Evolutionary conservation across 2,797 vertebrate genomes (phyloP), one percentile per base, ranked within the genome.

Genomic region (Rhadinocentrus ornatus): DNA sequence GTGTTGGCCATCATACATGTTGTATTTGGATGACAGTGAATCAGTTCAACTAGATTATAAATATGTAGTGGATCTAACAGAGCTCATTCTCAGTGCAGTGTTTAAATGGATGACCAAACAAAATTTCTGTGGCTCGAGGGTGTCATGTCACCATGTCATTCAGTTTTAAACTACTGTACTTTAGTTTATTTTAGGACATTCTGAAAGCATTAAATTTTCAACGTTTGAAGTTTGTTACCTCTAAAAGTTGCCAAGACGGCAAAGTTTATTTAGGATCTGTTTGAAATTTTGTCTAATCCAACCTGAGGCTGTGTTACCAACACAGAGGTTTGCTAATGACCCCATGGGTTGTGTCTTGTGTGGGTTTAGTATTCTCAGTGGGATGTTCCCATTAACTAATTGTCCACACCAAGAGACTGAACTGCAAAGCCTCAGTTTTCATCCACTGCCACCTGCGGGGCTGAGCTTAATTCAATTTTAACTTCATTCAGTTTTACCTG

Each of bases 261-360:
- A 20, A 4, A 6, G 6, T 58, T 16, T 3, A 41, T 62, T 31
- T 1, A 46, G n/a, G 53, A 24, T 16, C 24, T 26, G 13, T 0
- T 7, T 31, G 2, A 16, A 27, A 22, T 32, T 0, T 22, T 20
- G 15, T 31, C 57, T 16, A 35, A 16, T 35, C 18, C 26, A 44
- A 32, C 12, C 44, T 63, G 35, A 34, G 46, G 37, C 58, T 34
- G n/a, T 3, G 31, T 37, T 29, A 0, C 5, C 9, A 55, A 69
- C 61, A 41, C 71, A 64, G 59, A 81, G 77, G 68, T 87, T 74
- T 50, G 48, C 76, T 83, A 80, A 86, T 87, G 81, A 88, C 54
- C 67, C 35, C 9, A 48, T 59, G 63, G 70, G 52, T 69, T 44
- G 63, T n/a, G 48, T 69, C 66, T 71, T 48, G n/a, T 69, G 63